Conservation (phyloP, 37 sponge, comb jelly and placozoan genomes). For the Mnemiopsis leidyi region DNA sequence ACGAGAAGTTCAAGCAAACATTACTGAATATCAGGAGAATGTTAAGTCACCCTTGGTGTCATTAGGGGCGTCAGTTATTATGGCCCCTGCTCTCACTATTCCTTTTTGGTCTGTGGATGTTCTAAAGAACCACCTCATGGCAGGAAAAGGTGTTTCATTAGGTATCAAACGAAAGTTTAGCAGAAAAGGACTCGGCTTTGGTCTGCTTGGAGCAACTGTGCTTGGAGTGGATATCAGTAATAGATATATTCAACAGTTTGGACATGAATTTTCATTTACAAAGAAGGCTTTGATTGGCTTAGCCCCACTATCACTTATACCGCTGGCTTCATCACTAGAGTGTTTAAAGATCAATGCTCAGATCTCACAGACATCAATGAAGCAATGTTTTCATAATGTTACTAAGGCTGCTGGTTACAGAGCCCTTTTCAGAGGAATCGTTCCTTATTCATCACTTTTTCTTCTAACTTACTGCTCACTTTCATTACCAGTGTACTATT, state of each 20-base stretch:
- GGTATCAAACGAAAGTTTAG: neutral
- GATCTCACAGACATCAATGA: constrained; percentile 1
- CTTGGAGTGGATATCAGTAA: neutral
- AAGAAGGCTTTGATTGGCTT: neutral
- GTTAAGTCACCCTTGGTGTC: neutral
- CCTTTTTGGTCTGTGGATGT: constrained; percentile 48
- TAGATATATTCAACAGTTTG: neutral
- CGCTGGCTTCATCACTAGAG: neutral
- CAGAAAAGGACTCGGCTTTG: constrained; percentile 33
- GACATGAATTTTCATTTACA: neutral
- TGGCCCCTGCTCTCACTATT: neutral
- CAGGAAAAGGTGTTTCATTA: neutral
- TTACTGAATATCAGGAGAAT: constrained; percentile 10
- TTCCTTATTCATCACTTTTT: neutral
- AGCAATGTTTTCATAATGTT: constrained; percentile 4
- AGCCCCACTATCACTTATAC: neutral
- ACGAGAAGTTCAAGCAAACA: neutral
- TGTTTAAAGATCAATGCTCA: constrained; percentile 13
- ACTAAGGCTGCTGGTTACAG: neutral
- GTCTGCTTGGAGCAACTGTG: neutral
- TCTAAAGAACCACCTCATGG: constrained; percentile 23
- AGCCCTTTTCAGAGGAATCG: constrained; percentile 52
- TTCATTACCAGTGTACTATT: neutral
- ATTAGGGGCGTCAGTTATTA: neutral
- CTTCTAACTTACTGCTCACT: neutral